These are phyloP conservation scores for Upupa epops DNA, from an alignment of 2,113 vertebrate genomes.

Conservation along the genomic window DNA sequence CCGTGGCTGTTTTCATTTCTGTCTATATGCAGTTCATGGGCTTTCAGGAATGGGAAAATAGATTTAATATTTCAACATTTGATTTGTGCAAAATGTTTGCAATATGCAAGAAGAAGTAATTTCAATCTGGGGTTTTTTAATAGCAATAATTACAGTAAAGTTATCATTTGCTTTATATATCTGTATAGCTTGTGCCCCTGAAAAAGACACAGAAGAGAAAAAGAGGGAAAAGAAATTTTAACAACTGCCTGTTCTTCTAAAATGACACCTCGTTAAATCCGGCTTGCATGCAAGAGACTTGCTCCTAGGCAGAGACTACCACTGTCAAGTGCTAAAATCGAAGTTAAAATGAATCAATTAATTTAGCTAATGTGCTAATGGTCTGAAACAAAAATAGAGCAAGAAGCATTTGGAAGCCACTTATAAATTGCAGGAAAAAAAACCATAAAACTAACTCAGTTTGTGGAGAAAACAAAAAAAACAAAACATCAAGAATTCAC, in stretches of 20 bases:
- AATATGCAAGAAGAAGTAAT: neutral
- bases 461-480: too few relatives aligned
- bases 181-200: neutral
- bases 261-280: neutral
- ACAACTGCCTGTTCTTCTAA: neutral
- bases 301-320: neutral
- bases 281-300: neutral
- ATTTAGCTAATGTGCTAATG: too few relatives aligned
- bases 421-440: too few relatives aligned
- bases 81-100: neutral
- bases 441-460: too few relatives aligned
- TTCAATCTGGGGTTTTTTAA: neutral
- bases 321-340: too few relatives aligned
- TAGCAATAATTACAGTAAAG: neutral
- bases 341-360: too few relatives aligned
- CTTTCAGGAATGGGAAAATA: neutral
- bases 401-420: too few relatives aligned
- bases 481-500: too few relatives aligned
- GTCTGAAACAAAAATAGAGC: too few relatives aligned
- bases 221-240: neutral
- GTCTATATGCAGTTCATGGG: neutral
- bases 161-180: neutral
- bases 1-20: neutral
- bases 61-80: neutral
- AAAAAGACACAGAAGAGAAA: neutral